These are phyloP conservation scores for Salvelinus sp. DNA, from an alignment of 2,113 vertebrate genomes.

Conservation along the genomic window DNA sequence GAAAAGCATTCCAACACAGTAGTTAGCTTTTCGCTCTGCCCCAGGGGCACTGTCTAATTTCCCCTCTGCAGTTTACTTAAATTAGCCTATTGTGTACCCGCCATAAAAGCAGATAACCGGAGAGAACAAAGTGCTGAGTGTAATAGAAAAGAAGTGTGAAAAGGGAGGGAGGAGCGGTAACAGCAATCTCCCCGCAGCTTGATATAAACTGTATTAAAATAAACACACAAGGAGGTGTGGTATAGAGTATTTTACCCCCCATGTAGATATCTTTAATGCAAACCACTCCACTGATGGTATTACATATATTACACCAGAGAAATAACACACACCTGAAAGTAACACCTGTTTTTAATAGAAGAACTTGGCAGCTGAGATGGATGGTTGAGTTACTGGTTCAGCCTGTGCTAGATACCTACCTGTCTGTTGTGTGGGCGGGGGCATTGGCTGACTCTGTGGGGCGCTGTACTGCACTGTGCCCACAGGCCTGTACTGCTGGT, in stretches of 20 bases:
- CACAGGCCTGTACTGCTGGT: slow-evolving; percentile 79
- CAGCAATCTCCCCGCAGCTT: neutral
- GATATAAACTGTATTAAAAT: slow-evolving; percentile 9
- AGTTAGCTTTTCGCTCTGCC: slow-evolving; percentile 40
- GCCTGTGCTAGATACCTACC: slow-evolving; percentile 59
- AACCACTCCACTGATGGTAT: neutral
- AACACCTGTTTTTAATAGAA: neutral
- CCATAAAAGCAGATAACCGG: slow-evolving; percentile 22
- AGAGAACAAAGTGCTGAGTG: slow-evolving; percentile 24
- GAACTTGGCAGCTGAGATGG: neutral
- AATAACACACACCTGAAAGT: neutral
- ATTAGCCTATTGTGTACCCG: slow-evolving; percentile 24
- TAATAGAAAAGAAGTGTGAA: neutral
- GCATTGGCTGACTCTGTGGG: slow-evolving; percentile 79
- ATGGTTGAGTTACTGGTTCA: neutral
- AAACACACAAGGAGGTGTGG: neutral
- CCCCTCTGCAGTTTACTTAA: slow-evolving; percentile 16
- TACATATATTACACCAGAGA: neutral
- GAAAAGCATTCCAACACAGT: slow-evolving; percentile 19
- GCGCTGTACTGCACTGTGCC: slow-evolving; percentile 79
- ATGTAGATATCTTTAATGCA: neutral
- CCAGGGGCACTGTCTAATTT: slow-evolving; percentile 37
- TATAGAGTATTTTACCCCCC: neutral
- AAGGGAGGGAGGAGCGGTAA: neutral
- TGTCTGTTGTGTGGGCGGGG: slow-evolving; percentile 81